Evolutionary conservation across 2,113 vertebrate genomes (phyloP), one percentile per base, ranked within the genome.

Genomic region (Trichomycterus rosablanca): DNA sequence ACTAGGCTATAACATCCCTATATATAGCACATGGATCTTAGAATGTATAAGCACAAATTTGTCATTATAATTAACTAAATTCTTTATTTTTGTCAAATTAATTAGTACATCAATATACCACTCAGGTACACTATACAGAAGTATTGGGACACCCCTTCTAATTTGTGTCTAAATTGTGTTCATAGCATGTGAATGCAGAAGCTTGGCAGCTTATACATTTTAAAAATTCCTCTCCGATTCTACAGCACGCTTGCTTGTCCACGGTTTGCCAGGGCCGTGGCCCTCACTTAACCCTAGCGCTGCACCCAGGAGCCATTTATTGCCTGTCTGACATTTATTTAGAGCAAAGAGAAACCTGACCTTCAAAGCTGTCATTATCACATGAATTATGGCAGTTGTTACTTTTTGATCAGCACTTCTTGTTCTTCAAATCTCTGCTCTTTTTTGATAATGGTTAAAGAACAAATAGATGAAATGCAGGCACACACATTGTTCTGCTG

Each of bases 291-390:
- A 40, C 43, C 61, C 32, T 60, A 28, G 28, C 39, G 59, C 45
- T 26, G 56, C 35, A 46, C 55, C 45, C 43, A 50, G 67, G 74
- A 67, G 61, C 66, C 44, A 63, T 70, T 70, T 56, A 45, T 19
- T 59, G 45, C 56, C 45, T 63, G 59, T 53, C 61, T 74, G 67
- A 76, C 72, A 76, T 79, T 72, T 73, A 64, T 72, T 56, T 56
- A 65, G 51, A 24, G 61, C 55, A 32, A 72, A 59, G 66, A 26
- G 30, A 78, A 66, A 55, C 39, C 46, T 71, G 73, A 78, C 74
- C 68, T 80, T 80, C 67, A 78, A 63, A 73, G 54, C 64, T 63
- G 51, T 57, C 14, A 51, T 76, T 71, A 64, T 65, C 58, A 69
- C 23, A 53, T 40, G 15, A 63, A 71, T 76, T 52, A 70, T n/a